phyloP scores from a whole-genome alignment of 2,113 vertebrate genomes.

The Callocephalon fimbriatum region DNA sequence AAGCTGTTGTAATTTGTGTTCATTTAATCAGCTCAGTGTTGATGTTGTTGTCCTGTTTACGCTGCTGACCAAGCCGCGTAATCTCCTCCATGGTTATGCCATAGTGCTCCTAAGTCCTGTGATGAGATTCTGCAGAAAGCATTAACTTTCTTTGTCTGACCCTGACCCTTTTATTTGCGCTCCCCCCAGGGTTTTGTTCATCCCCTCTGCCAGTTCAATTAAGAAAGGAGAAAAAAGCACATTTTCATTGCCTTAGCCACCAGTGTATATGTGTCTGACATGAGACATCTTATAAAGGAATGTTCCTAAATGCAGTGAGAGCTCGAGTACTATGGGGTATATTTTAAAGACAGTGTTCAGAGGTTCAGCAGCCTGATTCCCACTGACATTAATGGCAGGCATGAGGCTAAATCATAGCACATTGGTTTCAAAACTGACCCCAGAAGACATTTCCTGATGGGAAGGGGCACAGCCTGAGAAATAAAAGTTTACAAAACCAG shows the following conservation, averaged over 20 bases:
- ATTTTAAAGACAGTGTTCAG: constrained; percentile 24
- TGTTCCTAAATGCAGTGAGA: background rate
- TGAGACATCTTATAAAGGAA: background rate
- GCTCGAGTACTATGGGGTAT: background rate
- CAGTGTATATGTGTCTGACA: background rate
- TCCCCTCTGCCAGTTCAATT: constrained; percentile 38
- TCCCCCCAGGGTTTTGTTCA: constrained; percentile 44
- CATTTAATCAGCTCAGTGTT: constrained; percentile 73
- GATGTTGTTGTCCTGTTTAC: background rate
- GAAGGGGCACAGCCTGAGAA: constrained; percentile 36
- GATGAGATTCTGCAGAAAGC: constrained; percentile 58
- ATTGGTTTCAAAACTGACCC: constrained; percentile 41
- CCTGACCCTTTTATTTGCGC: constrained; percentile 47
- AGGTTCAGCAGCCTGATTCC: constrained; percentile 28
- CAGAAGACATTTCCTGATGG: constrained; percentile 34
- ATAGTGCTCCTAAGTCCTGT: background rate
- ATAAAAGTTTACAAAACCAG: constrained; percentile 44
- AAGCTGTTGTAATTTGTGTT: constrained; percentile 65
- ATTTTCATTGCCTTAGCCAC: background rate
- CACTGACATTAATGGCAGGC: constrained; percentile 21
- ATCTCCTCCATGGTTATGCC: background rate
- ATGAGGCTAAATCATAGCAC: constrained; percentile 41
- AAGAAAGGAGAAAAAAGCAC: background rate
- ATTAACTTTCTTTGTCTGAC: constrained; percentile 66
- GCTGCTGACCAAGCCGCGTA: constrained; percentile 35